Evolutionary conservation across 1,140 invertebrate species (phyloP).

Genomic region (Acromyrmex charruanus): DNA sequence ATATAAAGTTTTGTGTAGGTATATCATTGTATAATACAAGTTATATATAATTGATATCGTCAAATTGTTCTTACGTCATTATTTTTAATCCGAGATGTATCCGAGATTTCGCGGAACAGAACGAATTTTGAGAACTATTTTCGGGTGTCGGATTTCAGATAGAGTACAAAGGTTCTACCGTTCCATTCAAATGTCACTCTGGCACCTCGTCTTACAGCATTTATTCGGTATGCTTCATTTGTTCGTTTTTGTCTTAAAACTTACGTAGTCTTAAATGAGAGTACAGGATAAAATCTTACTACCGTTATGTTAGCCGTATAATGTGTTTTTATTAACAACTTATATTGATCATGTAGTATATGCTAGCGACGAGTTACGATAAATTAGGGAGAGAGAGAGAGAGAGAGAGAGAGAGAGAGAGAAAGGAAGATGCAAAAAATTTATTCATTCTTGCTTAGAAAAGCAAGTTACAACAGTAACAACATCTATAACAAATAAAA

Average conservation of each 20-base stretch:
- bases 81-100: neutral
- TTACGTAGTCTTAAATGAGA: slow-evolving; percentile 80
- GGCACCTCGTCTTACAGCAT: slow-evolving; percentile 84
- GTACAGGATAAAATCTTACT: slow-evolving; percentile 63
- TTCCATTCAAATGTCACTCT: slow-evolving; percentile 86
- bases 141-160: slow-evolving; percentile 83
- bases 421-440: neutral
- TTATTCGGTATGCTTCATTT: slow-evolving; percentile 81
- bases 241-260: slow-evolving; percentile 82
- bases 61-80: neutral
- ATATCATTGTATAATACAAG: neutral
- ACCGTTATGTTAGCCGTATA: slow-evolving; percentile 49
- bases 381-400: neutral
- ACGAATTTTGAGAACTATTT: slow-evolving; percentile 85
- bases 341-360: neutral
- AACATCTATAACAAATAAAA: slow-evolving; percentile 40
- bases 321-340: slow-evolving; percentile 56
- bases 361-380: neutral
- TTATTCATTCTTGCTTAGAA: slow-evolving; percentile 10
- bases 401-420: neutral
- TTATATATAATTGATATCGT: neutral
- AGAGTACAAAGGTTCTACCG: slow-evolving; percentile 82
- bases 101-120: slow-evolving; percentile 37
- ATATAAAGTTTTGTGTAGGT: neutral
- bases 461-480: neutral